A percentile compares a stretch with the other conserved stretches of the same genome.
These are phyloP conservation scores for Polyploca ridens DNA, from an alignment of 2,888 invertebrate genomes.

Conservation along the genomic window DNA sequence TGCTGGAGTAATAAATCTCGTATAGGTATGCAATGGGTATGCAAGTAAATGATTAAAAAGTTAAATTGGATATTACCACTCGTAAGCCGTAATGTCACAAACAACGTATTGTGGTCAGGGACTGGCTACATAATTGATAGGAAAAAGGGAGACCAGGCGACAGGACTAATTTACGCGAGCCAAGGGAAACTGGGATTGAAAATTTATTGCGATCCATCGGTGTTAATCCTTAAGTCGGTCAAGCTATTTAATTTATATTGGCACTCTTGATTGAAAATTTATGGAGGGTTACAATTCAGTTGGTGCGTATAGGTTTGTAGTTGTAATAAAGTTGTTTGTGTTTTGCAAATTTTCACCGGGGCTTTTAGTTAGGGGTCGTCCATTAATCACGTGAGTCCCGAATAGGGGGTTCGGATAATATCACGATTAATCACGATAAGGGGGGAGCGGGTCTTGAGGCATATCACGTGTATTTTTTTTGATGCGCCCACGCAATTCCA, in stretches of 20 bases:
- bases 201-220: constrained; percentile 63
- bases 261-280: background rate
- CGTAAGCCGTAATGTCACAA: constrained; percentile 48
- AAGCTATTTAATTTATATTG: constrained; percentile 34
- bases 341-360: background rate
- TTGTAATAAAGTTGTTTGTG: background rate
- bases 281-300: background rate
- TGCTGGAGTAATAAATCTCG: background rate
- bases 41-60: constrained; percentile 36
- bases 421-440: too few relatives aligned
- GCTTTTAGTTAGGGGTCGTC: too few relatives aligned
- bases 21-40: background rate
- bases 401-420: too few relatives aligned
- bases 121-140: constrained; percentile 72
- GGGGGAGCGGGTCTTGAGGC: too few relatives aligned
- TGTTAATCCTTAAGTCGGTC: constrained; percentile 49
- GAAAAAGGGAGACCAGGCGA: constrained; percentile 48
- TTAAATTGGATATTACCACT: constrained; percentile 44
- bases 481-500: too few relatives aligned
- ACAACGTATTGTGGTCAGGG: constrained; percentile 50
- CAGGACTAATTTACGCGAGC: constrained; percentile 64
- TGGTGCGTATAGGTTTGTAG: background rate
- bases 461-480: too few relatives aligned
- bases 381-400: too few relatives aligned
- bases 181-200: constrained; percentile 52